Evolutionary conservation across 2,797 vertebrate genomes (phyloP), one percentile per base, ranked within the genome.

Genomic region (Eulemur rubriventer): DNA sequence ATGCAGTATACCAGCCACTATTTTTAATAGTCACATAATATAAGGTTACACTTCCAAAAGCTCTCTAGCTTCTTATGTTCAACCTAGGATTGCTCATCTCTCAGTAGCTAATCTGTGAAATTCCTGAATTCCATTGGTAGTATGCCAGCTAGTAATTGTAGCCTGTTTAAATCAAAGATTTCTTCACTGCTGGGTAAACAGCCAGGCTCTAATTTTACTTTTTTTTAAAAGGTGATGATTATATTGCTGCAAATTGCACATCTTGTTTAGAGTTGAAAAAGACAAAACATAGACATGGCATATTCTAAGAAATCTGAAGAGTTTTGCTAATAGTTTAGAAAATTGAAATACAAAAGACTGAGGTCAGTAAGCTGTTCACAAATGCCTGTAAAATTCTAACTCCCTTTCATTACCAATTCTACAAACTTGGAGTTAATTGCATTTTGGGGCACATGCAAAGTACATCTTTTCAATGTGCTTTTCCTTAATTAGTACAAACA

Each of bases 401-500:
- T 93, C 13, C 17, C 72, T 92, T 91, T 96, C 61, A 89, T 94
- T 90, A 95, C 38, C 70, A 88, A 35, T 89, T 96, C 76, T 81
- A 50, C 46, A 80, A 86, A 92, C 16, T 24, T 70, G 76, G 46
- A 95, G 57, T 82, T 96, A 96, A 97, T 96, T 96, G 72, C 2
- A 67, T 93, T 95, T 76, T 41, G 59, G 88, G n/a, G 75, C 63
- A 55, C 86, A 88, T 22, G 55, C 13, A 63, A 92, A 75, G 33
- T 92, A 88, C 28, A 80, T 86, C 72, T 81, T 83, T 73, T 93
- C 88, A 90, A 18, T 73, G 63, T 69, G 38, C 10, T 57, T 73
- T 96, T 91, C 65, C 41, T 97, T 97, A 97, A 96, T 97, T 93
- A 95, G 82, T 97, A 93, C 89, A 95, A 96, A 94, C 52, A 96